Evolutionary conservation across 2,113 vertebrate species (phyloP), one percentile per base, ranked within the genome.

Genomic region (Toxotes chatareus): DNA sequence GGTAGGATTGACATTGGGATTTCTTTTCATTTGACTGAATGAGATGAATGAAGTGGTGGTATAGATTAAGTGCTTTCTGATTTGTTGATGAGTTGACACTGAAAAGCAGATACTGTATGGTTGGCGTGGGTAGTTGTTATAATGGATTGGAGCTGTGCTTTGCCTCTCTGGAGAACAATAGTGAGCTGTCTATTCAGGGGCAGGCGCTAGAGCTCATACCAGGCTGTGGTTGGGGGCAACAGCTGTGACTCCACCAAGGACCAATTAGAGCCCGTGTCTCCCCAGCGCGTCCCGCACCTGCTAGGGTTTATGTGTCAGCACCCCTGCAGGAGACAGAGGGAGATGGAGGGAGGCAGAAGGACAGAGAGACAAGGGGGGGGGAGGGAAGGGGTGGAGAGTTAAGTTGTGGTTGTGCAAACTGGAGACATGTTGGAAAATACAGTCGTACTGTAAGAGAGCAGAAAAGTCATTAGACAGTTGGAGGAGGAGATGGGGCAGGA

Each of bases 181-280:
- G 89, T 71, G 73, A 88, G 83, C 73, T 63, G 85, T 93, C 76
- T 88, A 87, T 91, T 80, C 23, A 64, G 85, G 83, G 80, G 63
- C 82, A 73, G 82, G 80, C 69, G 40, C 80, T 72, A 9, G n/a
- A 66, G 81, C 84, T 94, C 88, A 91, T 80, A 88, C 87, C 71
- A 74, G 71, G 85, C 69, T 85, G 73, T 79, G 91, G 91, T 85
- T 76, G 82, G 88, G 91, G 90, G 89, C 91, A 94, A 95, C 95
- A 95, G 95, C 95, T 95, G 94, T 88, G 93, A 86, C 88, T 88
- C 82, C 73, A 71, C 80, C 63, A 68, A 73, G 83, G 81, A 93
- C 94, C 93, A 95, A 95, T 95, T 93, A 95, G 93, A 94, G 80
- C 70, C 80, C 57, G 60, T 79, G 86, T 83, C 88, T 82, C 83